phyloP scores from a whole-genome alignment of 2,888 invertebrate genomes.

The Mythimna loreyi region DNA sequence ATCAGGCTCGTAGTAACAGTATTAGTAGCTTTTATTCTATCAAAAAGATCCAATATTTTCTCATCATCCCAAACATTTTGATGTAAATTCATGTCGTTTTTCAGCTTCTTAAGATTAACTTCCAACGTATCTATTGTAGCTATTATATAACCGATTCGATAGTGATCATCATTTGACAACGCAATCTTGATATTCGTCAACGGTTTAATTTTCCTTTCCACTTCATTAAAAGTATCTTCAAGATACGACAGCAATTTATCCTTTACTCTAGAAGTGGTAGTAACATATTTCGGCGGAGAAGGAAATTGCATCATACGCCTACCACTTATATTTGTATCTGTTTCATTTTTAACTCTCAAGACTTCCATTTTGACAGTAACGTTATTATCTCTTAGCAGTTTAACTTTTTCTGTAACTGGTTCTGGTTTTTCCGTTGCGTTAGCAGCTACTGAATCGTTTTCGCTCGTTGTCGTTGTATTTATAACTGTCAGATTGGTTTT shows the following conservation, averaged over 20 bases:
- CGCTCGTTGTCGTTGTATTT: neutral
- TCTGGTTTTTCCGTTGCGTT: slow-evolving; percentile 6
- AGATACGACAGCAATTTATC: slow-evolving; percentile 67
- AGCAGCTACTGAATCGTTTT: neutral
- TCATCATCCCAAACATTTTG: slow-evolving; percentile 64
- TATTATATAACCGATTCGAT: slow-evolving; percentile 74
- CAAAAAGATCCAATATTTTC: slow-evolving; percentile 70
- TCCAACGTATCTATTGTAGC: slow-evolving; percentile 75
- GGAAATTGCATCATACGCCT: slow-evolving; percentile 25
- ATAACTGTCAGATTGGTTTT: slow-evolving; percentile 22
- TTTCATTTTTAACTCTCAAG: slow-evolving; percentile 1
- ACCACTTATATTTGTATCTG: neutral
- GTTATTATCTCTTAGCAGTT: neutral
- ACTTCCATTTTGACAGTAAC: neutral
- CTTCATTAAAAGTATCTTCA: slow-evolving; percentile 67
- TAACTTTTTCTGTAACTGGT: slow-evolving; percentile 6
- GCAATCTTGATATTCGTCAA: slow-evolving; percentile 62
- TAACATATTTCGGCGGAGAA: neutral
- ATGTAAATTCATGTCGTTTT: slow-evolving; percentile 62
- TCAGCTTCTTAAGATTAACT: slow-evolving; percentile 68
- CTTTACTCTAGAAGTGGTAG: slow-evolving; percentile 55
- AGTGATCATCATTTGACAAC: slow-evolving; percentile 62
- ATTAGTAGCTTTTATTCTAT: slow-evolving; percentile 68
- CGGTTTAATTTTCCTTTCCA: slow-evolving; percentile 65
- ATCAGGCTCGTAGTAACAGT: slow-evolving; percentile 62